Conservation (phyloP, 2,888 invertebrate genomes). For the Cataglyphis rosenhaueri region DNA sequence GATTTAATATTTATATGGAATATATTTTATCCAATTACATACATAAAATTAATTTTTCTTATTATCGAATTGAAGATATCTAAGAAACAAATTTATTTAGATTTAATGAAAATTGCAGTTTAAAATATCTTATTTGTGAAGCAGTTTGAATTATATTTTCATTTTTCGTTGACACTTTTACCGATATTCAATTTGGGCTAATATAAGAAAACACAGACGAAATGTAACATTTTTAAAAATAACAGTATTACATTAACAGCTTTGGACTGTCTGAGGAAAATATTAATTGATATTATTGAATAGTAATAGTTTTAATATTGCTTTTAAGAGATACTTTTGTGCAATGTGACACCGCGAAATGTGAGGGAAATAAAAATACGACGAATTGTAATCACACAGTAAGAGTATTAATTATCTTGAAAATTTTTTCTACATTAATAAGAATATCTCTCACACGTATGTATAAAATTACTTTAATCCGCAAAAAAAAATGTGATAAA, state of each 20-base stretch:
- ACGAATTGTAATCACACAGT: background rate
- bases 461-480: background rate
- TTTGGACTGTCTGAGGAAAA: background rate
- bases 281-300: background rate
- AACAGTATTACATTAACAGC: background rate
- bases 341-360: background rate
- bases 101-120: background rate
- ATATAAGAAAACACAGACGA: background rate
- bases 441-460: background rate
- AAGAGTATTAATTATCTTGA: background rate
- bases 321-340: background rate
- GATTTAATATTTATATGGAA: background rate
- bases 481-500: background rate
- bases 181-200: background rate
- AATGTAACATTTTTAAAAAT: background rate
- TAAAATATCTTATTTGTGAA: background rate
- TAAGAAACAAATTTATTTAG: background rate
- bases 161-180: background rate
- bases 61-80: background rate
- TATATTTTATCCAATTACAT: background rate
- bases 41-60: background rate
- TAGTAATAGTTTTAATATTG: background rate
- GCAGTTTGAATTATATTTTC: background rate
- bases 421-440: background rate
- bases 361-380: background rate